Percentiles rank a stretch among this genome's conserved stretches.
Conservation (phyloP, 2,113 vertebrate species). For the Cryptotis parvus region DNA sequence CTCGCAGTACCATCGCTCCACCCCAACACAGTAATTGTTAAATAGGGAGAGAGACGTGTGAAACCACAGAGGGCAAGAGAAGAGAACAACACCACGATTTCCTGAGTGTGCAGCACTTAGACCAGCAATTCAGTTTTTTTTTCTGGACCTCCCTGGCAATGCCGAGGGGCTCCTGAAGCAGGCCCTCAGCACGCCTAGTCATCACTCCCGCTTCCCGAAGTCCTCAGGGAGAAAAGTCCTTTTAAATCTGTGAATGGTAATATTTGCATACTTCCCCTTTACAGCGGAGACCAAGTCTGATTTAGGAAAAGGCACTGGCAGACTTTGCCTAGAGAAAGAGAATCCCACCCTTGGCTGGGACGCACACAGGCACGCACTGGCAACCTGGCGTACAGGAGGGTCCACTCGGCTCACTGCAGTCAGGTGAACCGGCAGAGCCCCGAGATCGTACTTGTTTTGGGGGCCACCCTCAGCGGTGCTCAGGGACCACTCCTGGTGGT, state of each 20-base stretch:
- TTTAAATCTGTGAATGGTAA: constrained; percentile 11
- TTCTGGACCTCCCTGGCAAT: too few relatives aligned
- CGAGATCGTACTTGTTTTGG: too few relatives aligned
- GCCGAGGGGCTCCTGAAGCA: too few relatives aligned
- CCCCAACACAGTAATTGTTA: too few relatives aligned
- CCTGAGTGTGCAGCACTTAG: background rate
- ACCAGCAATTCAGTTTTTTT: too few relatives aligned
- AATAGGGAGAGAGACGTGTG: background rate
- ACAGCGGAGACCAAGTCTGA: constrained; percentile 25
- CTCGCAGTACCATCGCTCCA: too few relatives aligned
- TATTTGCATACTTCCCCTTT: constrained; percentile 30
- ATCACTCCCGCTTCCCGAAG: background rate
- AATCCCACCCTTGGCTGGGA: background rate
- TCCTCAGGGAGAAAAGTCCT: background rate
- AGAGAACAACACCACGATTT: background rate
- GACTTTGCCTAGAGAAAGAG: background rate
- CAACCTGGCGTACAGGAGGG: background rate
- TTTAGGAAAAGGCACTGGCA: constrained; percentile 15
- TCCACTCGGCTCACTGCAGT: background rate
- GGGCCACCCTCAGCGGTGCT: too few relatives aligned
- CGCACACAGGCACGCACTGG: background rate
- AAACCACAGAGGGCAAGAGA: background rate
- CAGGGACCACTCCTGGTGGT: too few relatives aligned
- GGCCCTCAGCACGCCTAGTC: too few relatives aligned
- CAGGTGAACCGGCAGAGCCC: background rate